A percentile compares a stretch with the other conserved stretches of the same genome.
Conservation (phyloP, 1,140 invertebrate species). For the Drosophila ambigua region DNA sequence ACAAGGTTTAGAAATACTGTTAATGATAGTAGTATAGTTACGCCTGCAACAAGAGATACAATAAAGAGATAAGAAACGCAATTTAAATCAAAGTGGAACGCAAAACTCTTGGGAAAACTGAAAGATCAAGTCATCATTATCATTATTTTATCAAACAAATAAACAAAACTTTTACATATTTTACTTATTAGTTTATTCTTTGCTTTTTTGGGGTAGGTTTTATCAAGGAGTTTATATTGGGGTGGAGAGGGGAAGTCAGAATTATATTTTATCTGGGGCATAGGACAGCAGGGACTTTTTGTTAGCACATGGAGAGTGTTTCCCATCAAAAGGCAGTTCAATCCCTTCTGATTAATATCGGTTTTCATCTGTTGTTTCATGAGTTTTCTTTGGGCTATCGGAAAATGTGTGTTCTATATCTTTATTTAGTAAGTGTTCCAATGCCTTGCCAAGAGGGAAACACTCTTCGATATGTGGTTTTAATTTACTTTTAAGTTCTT, state of each 20-base stretch:
- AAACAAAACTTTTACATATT: slow-evolving; percentile 48
- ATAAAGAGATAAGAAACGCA: slow-evolving; percentile 72
- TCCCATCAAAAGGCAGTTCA: slow-evolving; percentile 5
- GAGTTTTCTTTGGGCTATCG: neutral
- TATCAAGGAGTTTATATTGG: slow-evolving; percentile 41
- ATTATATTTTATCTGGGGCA: slow-evolving; percentile 18
- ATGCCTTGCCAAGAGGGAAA: slow-evolving; percentile 20
- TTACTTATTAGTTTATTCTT: slow-evolving; percentile 39
- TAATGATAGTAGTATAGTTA: slow-evolving; percentile 99
- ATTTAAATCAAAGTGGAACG: slow-evolving; percentile 65
- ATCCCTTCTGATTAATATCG: neutral
- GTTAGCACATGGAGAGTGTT: slow-evolving; percentile 16
- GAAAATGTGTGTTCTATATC: too few species aligned
- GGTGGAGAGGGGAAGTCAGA: neutral
- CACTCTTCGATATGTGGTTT: slow-evolving; percentile 32
- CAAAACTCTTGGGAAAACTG: slow-evolving; percentile 64
- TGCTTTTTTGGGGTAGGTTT: slow-evolving; percentile 22
- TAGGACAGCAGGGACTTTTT: slow-evolving; percentile 38
- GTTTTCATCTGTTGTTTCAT: neutral
- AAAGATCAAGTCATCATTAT: slow-evolving; percentile 67
- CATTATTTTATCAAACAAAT: slow-evolving; percentile 39
- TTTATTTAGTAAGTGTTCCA: too few species aligned
- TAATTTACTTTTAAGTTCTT: slow-evolving; percentile 36
- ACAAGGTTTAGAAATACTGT: slow-evolving; percentile 98
- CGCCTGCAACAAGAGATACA: slow-evolving; percentile 89